A percentile compares a stretch with the other conserved stretches of the same genome.
Conservation (phyloP, 2,113 vertebrate genomes). For the Pluvialis apricaria region DNA sequence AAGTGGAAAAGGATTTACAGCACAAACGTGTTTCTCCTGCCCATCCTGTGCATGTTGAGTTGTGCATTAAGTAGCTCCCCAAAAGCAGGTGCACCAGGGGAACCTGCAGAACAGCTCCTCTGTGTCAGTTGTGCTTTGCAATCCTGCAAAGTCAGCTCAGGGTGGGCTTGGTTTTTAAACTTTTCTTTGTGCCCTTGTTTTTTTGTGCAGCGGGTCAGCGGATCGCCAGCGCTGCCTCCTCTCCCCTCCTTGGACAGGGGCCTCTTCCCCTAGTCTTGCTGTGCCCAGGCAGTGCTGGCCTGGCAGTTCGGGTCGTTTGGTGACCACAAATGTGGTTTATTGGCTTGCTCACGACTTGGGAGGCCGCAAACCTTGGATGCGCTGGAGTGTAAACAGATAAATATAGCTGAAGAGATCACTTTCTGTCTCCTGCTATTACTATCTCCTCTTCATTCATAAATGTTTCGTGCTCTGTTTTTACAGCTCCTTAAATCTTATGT, state of each 20-base stretch:
- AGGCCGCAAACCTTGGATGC: not conserved
- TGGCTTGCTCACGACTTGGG: not conserved
- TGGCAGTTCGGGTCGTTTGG: not conserved
- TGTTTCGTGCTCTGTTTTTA: not conserved
- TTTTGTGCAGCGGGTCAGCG: not conserved
- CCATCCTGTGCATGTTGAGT: rapidly evolving
- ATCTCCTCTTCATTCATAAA: not conserved
- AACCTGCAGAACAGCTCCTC: not conserved
- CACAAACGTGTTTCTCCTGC: not conserved
- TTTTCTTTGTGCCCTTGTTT: not conserved
- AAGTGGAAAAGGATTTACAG: not conserved
- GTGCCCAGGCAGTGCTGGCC: rapidly evolving
- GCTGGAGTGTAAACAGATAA: not conserved
- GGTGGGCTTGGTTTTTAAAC: rapidly evolving
- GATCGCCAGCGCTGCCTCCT: not conserved
- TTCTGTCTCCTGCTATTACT: not conserved
- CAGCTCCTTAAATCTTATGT: not conserved
- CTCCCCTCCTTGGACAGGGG: not conserved
- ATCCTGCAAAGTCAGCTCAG: not conserved
- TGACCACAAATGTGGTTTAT: not conserved
- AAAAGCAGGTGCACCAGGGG: not conserved
- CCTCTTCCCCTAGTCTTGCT: not conserved
- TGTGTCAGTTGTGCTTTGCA: rapidly evolving
- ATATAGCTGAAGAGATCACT: not conserved
- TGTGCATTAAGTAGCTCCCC: not conserved